Evolutionary conservation across 2,113 vertebrate genomes (phyloP), one percentile per base, ranked within the genome.

Genomic region (Eulemur rufifrons): DNA sequence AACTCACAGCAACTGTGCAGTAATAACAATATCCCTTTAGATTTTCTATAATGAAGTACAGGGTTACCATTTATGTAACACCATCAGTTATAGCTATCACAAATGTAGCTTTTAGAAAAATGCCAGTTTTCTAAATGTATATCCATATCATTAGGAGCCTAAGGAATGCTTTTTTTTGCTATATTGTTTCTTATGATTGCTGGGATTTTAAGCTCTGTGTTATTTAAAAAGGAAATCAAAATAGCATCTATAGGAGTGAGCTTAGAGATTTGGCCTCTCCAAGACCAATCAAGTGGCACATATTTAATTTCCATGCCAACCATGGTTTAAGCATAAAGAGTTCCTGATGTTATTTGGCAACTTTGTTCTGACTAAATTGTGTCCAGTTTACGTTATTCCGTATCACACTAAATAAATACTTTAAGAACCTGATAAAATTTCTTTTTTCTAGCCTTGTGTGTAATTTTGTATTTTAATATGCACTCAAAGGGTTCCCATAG

Each of bases 141-240:
- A 71, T 54, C 32, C 34, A 13, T 25, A 27, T 17, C 64, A 15
- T 73, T 54, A 85, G 17, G 9, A 37, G 68, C 6, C 3, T 42
- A 83, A 85, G 10, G 66, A 63, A 92, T 59, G 32, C 1, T 52
- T 29, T 54, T 68, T 8, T 77, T 39, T 54, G 10, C 14, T 64
- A 6, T n/a, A 9, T 14, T 9, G 50, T 76, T 76, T 66, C 85
- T 50, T 78, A n/a, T 0, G 6, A 29, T 83, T 84, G 66, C 77
- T 85, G 6, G 78, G 54, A 93, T 91, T 95, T 94, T 37, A 37
- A 94, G 17, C 52, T 89, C 13, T 77, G 3, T 15, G 2, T 71
- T 90, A 77, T 66, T 96, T 94, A 66, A 34, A 73, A 87, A 29
- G 29, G 63, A 81, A 94, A 80, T 92, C 80, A 86, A 94, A 96